Evolutionary conservation across 2,888 invertebrate genomes (phyloP), one percentile per base, ranked within the genome.

Genomic region (Sminthurinus aureus): DNA sequence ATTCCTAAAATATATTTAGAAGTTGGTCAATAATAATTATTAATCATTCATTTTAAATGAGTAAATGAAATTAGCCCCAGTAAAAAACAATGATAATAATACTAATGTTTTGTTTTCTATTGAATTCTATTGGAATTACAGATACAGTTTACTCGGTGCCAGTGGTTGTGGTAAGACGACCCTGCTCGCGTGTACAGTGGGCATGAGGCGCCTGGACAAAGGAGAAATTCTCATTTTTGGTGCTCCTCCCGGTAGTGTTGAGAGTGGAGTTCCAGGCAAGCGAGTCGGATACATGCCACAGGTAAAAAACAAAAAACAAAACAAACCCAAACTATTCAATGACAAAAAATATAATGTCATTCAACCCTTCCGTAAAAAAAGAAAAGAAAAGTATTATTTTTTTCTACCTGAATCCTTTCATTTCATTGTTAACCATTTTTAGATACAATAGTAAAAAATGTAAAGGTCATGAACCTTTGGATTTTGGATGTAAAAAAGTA

Each of bases 241-340:
- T 0, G 95, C 96, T 26, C 94, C 94, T 89, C 98, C 98, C 0
- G 98, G 97, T 3, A 94, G 96, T 0, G 94, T 93, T 90, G 96
- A 95, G 0, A 96, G 95, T 9, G 96, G 96, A 9, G 96, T 97
- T 20, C 98, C 98, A 0, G 98, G 98, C 13, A 95, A 95, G 90
- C 93, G 96, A 50, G 97, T 98, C n/a, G 98, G 98, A 79, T 98
- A 98, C 91, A 98, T 98, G 98, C 98, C 98, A 0, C 96, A 96
- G 93, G 95, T 94, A 90, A 87, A 90, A 51, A 20, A 79, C n/a
- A n/a, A 79, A 22, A 78, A 64, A 78, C n/a, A 20, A 50, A 58
- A 38, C 38, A 4, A 38, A n/a, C n/a, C n/a, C 38, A 38, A 38
- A 38, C 1, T 38, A 38, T 38, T 38, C 38, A 38, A 38, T 38